These are phyloP conservation scores for Sapajus apella DNA, from an alignment of 2,113 vertebrate genomes.

Conservation along the genomic window DNA sequence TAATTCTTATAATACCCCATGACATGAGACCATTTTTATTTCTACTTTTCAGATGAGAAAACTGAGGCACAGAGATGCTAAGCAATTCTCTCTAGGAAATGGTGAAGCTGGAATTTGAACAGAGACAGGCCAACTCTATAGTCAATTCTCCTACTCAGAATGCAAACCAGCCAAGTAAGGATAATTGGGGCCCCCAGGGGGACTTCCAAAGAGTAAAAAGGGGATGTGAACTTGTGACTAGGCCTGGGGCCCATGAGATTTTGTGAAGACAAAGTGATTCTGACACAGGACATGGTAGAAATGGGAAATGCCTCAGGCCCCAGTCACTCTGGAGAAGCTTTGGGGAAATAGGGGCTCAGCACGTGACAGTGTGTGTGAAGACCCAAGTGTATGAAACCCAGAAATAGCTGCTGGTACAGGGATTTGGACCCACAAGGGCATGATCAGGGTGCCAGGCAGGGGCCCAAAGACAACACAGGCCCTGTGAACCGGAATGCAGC, in stretches of 20 bases:
- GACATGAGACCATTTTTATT: background rate
- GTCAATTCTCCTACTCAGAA: background rate
- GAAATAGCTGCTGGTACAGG: rapidly evolving
- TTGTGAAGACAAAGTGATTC: background rate
- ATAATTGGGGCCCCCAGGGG: background rate
- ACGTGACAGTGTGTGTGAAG: background rate
- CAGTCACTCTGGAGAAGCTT: background rate
- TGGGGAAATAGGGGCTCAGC: background rate
- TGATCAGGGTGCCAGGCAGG: background rate
- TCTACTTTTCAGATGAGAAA: slow-evolving; percentile 28
- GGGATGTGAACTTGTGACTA: background rate
- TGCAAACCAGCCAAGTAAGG: background rate
- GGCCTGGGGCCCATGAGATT: background rate
- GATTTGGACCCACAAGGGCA: background rate
- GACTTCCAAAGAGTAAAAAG: background rate
- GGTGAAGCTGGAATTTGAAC: background rate
- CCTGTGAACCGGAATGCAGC: background rate
- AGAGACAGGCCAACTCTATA: background rate
- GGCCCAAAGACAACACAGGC: background rate
- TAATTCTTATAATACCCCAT: background rate
- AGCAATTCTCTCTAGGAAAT: slow-evolving; percentile 3
- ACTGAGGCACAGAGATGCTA: slow-evolving; percentile 39
- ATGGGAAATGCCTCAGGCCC: background rate
- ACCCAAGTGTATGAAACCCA: background rate
- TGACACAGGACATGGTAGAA: background rate